Base-by-base conservation (phyloP, 2,797 vertebrate species). In the Siniperca undulata region DNA sequence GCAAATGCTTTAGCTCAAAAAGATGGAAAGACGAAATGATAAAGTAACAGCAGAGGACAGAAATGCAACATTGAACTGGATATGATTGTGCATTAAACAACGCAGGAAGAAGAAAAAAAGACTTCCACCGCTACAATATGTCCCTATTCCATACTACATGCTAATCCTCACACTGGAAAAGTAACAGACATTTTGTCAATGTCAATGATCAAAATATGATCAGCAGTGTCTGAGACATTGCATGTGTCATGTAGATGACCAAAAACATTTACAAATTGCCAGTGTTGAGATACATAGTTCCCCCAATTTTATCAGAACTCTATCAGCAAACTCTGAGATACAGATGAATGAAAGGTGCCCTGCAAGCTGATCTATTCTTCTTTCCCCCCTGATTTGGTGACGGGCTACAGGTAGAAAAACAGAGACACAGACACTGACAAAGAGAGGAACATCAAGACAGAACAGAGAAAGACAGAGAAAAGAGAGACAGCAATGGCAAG, bases 391-490 rank as follows among this genome's bases (percentile, higher is more conserved):
- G 48, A 60, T 74, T 52, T 61, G 7, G 70, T 71, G 66, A 34
- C 22, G 44, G 10, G 34, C 6, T 44, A 7, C 27, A 70, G 40
- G 20, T 36, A 14, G 5, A 38, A 48, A 79, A 64, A 16, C 42
- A 42, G 62, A 81, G 19, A 70, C n/a, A 71, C 22, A 70, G 68
- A 72, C 68, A 17, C 30, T 36, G 65, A 61, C 30, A 69, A 16
- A 62, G 40, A 62, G 56, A 65, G 11, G 14, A 82, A 70, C 27
- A 72, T 80, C 58, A 71, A 81, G 40, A 69, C 61, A 46, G 50
- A 69, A 48, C 1, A 44, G 17, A 59, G 10, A 48, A 68, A 80
- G 36, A 70, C 20, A 8, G 60, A 72, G 40, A 46, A 20, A 71
- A 36, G n/a, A 46, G 24, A 67, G 5, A 55, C 11, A 53, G 5